phyloP scores from a whole-genome alignment of 2,888 invertebrate genomes.

The Stegana nigrithorax region DNA sequence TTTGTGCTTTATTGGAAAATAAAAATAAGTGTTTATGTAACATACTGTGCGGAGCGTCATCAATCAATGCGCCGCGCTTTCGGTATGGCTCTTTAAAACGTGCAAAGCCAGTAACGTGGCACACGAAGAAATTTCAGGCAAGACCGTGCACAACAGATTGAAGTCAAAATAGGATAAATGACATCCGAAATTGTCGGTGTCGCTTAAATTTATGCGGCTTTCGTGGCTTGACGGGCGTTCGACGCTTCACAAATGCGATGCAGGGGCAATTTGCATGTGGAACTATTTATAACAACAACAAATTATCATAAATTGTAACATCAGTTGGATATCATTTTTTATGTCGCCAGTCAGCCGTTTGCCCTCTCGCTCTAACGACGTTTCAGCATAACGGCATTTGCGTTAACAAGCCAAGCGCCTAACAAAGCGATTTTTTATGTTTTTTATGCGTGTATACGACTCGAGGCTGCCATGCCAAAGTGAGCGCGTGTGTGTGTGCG shows the following conservation, averaged over 20 bases:
- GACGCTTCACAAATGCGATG: constrained; percentile 17
- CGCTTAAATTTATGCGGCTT: not conserved
- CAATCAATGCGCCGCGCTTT: constrained; percentile 11
- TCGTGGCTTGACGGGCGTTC: not conserved
- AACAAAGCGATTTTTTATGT: constrained; percentile 41
- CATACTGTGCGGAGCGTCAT: too few species aligned
- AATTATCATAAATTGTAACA: constrained; percentile 52
- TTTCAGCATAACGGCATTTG: not conserved
- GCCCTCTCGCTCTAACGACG: constrained; percentile 2
- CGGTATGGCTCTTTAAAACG: not conserved
- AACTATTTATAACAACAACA: constrained; percentile 53
- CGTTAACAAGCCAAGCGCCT: constrained; percentile 53
- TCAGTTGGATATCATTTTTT: constrained; percentile 16
- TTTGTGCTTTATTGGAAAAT: too few species aligned
- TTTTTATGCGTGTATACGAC: not conserved
- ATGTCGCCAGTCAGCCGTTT: not conserved
- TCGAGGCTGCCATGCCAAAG: constrained; percentile 8
- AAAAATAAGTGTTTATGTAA: too few species aligned
- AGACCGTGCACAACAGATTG: too few species aligned
- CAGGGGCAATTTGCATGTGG: constrained; percentile 39
- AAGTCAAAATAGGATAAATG: constrained; percentile 5
- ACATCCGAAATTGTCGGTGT: not conserved
- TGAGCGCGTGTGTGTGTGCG: constrained; percentile 29
- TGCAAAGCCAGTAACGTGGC: not conserved
- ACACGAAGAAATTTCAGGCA: not conserved